Evolutionary conservation across 2,888 invertebrate species (phyloP), one percentile per base, ranked within the genome.

Genomic region (Smittia aterrima): DNA sequence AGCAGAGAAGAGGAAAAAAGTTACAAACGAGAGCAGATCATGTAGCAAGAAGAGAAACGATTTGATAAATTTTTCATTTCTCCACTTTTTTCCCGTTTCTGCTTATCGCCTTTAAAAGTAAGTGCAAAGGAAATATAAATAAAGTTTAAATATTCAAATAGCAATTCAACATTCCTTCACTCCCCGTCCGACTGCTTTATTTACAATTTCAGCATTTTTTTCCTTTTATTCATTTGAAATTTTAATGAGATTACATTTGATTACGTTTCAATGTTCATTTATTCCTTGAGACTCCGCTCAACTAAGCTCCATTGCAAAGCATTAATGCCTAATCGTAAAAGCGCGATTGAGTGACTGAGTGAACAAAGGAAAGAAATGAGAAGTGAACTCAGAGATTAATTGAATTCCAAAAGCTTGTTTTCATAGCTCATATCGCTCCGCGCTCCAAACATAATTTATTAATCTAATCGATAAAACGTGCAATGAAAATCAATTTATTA

Each of bases 401-500:
- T 47, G 53, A 47, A 47, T 18, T 16, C 11, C 18, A 32, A 32
- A 9, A 3, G 32, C 32, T 32, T n/a, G n/a, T n/a, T n/a, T n/a
- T n/a, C n/a, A n/a, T n/a, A 32, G 32, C 32, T 32, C 32, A 32
- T 32, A 32, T 47, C 53, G 53, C 53, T 4, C 18, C 18, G 53
- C n/a, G 53, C 53, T 16, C n/a, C n/a, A n/a, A 11, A 16, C 18
- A 11, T 47, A 47, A 47, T 47, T 47, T 47, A 47, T 47, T 16
- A 47, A 47, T 47, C 53, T 47, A 47, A 47, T 47, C 53, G 53
- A 47, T 47, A 47, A 47, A 47, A 47, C 53, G 40, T 66, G 40
- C 66, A 32, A 66, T 40, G 40, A 66, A 66, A 66, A 66, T 66
- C 66, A 66, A 66, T 66, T 66, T 66, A 66, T 66, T 18, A 16